Percentiles rank a stretch among this genome's conserved stretches.
phyloP scores from a whole-genome alignment of 1,140 invertebrate species.

The Branchinecta lindahli region DNA sequence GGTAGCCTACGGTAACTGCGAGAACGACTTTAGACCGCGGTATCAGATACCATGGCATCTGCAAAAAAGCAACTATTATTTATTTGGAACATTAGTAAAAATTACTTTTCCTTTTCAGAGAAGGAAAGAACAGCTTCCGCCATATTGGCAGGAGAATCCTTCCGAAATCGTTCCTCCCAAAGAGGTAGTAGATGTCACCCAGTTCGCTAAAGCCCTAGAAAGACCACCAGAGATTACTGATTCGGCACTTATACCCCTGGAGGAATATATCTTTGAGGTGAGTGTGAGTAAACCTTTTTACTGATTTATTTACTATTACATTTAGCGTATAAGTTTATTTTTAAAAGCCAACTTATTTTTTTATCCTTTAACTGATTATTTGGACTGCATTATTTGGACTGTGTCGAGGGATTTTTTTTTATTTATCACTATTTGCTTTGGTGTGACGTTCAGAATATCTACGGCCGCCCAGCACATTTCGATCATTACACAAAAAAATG shows the following conservation, averaged over 20 bases:
- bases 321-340: not conserved
- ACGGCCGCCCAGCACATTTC: too few relatives aligned
- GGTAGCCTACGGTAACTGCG: too few relatives aligned
- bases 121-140: not conserved
- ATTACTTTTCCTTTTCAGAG: not conserved
- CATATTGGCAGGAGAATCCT: constrained; percentile 2
- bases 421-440: too few relatives aligned
- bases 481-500: too few relatives aligned
- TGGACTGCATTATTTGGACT: too few relatives aligned
- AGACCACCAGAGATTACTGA: constrained; percentile 49
- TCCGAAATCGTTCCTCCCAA: not conserved
- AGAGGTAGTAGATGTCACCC: constrained; percentile 27
- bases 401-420: too few relatives aligned
- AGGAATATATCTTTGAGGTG: constrained; percentile 75
- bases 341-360: too few relatives aligned
- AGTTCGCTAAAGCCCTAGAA: constrained; percentile 41
- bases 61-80: too few relatives aligned
- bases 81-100: not conserved
- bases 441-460: too few relatives aligned
- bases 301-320: constrained; percentile 22
- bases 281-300: constrained; percentile 32
- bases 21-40: too few relatives aligned
- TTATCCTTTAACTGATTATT: too few relatives aligned
- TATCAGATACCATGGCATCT: too few relatives aligned
- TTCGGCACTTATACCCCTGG: constrained; percentile 61